These are phyloP conservation scores for Chaetodon trifascialis DNA, from an alignment of 2,113 vertebrate genomes.

Conservation along the genomic window DNA sequence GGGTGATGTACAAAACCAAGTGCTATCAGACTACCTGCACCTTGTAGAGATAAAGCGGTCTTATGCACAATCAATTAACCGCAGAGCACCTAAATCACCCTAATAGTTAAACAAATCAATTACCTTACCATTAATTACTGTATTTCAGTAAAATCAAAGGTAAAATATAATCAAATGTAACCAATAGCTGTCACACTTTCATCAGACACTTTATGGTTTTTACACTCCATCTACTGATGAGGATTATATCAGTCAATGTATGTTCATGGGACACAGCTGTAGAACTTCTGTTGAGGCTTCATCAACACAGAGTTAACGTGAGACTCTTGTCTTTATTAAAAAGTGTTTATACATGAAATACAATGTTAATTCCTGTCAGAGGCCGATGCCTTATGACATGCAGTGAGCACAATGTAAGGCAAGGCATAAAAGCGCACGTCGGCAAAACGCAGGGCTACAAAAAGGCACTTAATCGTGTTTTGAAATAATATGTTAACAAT, in stretches of 20 bases:
- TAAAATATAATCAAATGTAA: neutral
- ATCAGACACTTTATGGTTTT: neutral
- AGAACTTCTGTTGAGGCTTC: neutral
- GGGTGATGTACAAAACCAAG: neutral
- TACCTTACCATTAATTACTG: neutral
- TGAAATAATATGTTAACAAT: constrained; percentile 44
- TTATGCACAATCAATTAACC: neutral
- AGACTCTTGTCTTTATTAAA: constrained; percentile 60
- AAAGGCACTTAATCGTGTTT: constrained; percentile 80
- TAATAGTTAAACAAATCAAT: neutral
- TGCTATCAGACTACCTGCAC: neutral
- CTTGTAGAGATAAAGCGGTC: constrained; percentile 12
- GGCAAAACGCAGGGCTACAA: constrained; percentile 62
- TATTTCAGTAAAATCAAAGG: neutral
- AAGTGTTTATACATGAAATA: constrained; percentile 52
- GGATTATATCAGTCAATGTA: neutral
- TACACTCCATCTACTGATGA: neutral
- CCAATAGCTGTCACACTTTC: neutral
- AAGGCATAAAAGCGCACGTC: constrained; percentile 56
- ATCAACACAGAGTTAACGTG: constrained; percentile 47
- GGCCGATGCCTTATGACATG: constrained; percentile 37
- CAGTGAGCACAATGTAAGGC: constrained; percentile 52
- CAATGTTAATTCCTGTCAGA: constrained; percentile 33
- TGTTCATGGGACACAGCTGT: neutral
- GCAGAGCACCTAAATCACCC: neutral